Evolutionary conservation across 2,113 vertebrate genomes (phyloP), one percentile per base, ranked within the genome.

Genomic region (Aegithalos caudatus): DNA sequence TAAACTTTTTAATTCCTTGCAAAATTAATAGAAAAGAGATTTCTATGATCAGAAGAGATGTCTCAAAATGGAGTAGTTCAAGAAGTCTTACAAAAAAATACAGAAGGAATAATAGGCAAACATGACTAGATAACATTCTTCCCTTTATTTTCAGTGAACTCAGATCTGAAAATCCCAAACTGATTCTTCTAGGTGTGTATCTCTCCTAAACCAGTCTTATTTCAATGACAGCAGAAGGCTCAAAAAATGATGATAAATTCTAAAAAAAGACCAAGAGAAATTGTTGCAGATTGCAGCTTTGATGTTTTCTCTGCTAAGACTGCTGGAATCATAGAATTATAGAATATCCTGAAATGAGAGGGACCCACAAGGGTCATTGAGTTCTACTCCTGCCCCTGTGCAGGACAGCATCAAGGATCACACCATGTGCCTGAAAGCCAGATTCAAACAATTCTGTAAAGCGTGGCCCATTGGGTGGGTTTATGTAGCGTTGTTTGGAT

Each of bases 341-440:
- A 58, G 45, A 44, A 44, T 76, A 42, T 44, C 17, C 44, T 51
- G 53, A 58, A 31, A 44, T 86, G 71, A 58, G 67, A 58, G 25
- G 5, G 25, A 50, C 31, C 3, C 71, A 37, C 20, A 42, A 50
- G 21, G 37, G 14, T 67, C 21, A 50, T 3, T 50, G 51, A 58
- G 4, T 58, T 58, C 29, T 42, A 10, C 21, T 66, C 21, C 25
- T 66, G 31, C 50, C 17, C 21, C 31, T 22, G 37, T 29, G 25
- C 61, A 76, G 21, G 51, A 66, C 35, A 66, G 25, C 37, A 58
- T 29, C 61, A 42, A 50, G 71, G 44, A 11, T 66, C 31, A 31
- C 21, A 35, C 7, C 25, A 14, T 7, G 25, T 86, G 35, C 51
- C 61, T 66, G 61, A 48, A 58, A 50, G 13, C 0, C 0, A 25